A percentile compares a stretch with the other conserved stretches of the same genome.
Conservation (phyloP, 2,113 vertebrate genomes). For the Circaetus gallicus region DNA sequence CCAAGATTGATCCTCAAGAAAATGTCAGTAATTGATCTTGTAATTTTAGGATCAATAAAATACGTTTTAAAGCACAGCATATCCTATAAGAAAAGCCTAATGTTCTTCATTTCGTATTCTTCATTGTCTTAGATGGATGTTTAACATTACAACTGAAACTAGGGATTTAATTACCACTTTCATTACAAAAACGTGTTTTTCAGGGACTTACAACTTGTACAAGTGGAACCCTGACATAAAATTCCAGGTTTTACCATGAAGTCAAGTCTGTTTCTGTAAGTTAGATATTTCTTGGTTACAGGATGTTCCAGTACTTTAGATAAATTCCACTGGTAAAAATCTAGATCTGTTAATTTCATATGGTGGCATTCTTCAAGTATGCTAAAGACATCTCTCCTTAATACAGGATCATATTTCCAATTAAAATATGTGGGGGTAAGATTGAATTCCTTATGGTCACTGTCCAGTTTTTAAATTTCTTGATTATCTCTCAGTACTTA, state of each 20-base stretch:
- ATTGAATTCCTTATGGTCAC: background rate
- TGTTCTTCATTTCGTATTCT: constrained; percentile 35
- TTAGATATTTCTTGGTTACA: background rate
- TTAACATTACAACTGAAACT: background rate
- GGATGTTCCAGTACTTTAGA: background rate
- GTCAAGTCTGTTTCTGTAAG: background rate
- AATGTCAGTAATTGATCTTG: constrained; percentile 55
- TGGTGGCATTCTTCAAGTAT: background rate
- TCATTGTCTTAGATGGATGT: background rate
- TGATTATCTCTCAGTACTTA: background rate
- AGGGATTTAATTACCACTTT: background rate
- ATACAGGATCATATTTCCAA: background rate
- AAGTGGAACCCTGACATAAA: background rate
- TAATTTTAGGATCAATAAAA: constrained; percentile 63
- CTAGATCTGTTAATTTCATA: background rate
- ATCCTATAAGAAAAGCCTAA: background rate
- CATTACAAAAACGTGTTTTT: background rate
- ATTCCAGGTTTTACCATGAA: background rate
- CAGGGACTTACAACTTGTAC: background rate
- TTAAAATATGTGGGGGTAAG: background rate
- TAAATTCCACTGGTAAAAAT: background rate
- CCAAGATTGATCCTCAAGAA: constrained; percentile 35
- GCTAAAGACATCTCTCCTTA: background rate
- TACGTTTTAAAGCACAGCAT: constrained; percentile 53
- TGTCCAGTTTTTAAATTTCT: background rate